A percentile compares a stretch with the other conserved stretches of the same genome.
phyloP scores from a whole-genome alignment of 2,113 vertebrate genomes.

The Drymodes brunneopygia region DNA sequence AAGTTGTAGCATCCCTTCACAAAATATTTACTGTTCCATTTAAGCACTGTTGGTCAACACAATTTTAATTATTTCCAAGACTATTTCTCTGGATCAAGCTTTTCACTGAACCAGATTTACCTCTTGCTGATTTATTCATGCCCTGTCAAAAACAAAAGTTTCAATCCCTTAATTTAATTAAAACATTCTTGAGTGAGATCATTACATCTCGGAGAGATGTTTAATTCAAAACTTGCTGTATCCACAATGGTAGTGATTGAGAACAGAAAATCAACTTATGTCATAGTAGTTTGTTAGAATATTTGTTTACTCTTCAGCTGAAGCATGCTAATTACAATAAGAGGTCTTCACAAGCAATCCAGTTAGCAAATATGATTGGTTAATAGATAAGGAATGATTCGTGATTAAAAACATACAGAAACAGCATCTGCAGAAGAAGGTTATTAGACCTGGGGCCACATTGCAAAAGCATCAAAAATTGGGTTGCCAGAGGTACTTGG shows the following conservation, averaged over 20 bases:
- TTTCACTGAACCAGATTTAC: neutral
- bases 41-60: neutral
- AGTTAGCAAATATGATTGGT: conserved; percentile 66
- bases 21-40: neutral
- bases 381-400: conserved; percentile 65
- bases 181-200: conserved; percentile 70
- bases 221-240: conserved; percentile 72
- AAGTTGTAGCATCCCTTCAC: neutral
- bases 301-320: conserved; percentile 75
- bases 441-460: neutral
- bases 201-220: conserved; percentile 66
- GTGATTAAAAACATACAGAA: conserved; percentile 48
- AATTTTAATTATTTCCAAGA: neutral
- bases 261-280: conserved; percentile 75
- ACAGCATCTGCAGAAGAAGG: neutral
- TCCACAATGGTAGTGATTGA: conserved; percentile 60
- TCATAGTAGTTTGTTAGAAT: conserved; percentile 71
- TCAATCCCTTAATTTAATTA: conserved; percentile 70
- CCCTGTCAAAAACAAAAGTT: conserved; percentile 57
- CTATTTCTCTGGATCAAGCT: neutral
- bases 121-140: conserved; percentile 34
- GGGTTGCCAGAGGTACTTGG: neutral
- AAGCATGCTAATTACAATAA: conserved; percentile 75
- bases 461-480: neutral
- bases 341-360: conserved; percentile 73